These are phyloP conservation scores for Sphaerophoria rueppellii DNA, from an alignment of 2,888 invertebrate species.

Conservation along the genomic window DNA sequence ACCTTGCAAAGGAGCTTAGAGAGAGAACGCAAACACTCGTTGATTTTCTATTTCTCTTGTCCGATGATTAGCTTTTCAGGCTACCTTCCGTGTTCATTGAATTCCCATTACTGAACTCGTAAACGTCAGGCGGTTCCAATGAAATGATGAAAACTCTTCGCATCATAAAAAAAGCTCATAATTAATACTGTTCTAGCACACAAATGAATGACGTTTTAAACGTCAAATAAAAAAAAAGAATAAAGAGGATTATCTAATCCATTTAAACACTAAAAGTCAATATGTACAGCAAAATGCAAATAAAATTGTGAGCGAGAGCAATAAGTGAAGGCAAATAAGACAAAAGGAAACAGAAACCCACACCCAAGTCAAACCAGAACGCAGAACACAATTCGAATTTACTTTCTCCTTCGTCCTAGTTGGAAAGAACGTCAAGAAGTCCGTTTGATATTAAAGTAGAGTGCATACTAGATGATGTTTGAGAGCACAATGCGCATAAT, in stretches of 20 bases:
- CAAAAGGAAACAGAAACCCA: slow-evolving; percentile 1
- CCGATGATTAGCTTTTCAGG: too few species aligned
- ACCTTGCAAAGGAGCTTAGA: too few species aligned
- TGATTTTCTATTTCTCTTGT: too few species aligned
- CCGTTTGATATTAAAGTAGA: neutral
- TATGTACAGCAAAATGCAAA: slow-evolving; percentile 49
- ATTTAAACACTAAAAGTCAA: slow-evolving; percentile 50
- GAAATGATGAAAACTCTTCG: too few species aligned
- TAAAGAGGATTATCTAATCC: slow-evolving; percentile 55
- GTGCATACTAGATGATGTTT: slow-evolving; percentile 31
- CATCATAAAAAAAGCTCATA: too few species aligned
- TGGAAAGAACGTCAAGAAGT: neutral
- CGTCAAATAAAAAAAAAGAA: slow-evolving; percentile 10
- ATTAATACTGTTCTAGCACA: too few species aligned
- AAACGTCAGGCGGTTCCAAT: too few species aligned
- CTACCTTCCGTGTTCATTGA: too few species aligned
- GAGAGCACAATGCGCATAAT: slow-evolving; percentile 66
- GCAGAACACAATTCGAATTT: slow-evolving; percentile 19
- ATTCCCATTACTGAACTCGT: too few species aligned
- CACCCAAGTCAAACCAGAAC: slow-evolving; percentile 1
- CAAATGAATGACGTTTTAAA: too few species aligned
- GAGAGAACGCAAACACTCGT: too few species aligned
- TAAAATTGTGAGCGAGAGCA: slow-evolving; percentile 57
- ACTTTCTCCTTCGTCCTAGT: neutral
- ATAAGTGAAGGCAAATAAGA: slow-evolving; percentile 41